Conservation (phyloP, 2,113 vertebrate species). For the Larimichthys crocea region DNA sequence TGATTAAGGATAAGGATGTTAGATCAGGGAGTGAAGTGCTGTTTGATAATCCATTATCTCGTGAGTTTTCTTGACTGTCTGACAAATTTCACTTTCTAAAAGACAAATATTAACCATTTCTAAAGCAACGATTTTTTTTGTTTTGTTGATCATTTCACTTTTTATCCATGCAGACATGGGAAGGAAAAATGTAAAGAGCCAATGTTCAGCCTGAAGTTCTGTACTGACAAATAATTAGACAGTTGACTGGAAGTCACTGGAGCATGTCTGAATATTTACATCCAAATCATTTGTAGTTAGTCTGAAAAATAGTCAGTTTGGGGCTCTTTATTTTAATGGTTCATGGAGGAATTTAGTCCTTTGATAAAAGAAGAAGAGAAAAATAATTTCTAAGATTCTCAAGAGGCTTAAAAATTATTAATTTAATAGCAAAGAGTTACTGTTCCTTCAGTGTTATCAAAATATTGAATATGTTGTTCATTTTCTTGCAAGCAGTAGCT, state of each 20-base stretch:
- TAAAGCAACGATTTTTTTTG: conserved; percentile 16
- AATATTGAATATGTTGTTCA: conserved; percentile 46
- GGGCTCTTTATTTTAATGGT: conserved; percentile 49
- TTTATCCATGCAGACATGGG: conserved; percentile 21
- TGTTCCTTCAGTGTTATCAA: conserved; percentile 49
- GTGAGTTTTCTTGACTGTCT: conserved; percentile 4
- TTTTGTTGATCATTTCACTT: conserved; percentile 44
- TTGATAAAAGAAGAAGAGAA: conserved; percentile 56
- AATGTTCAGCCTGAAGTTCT: conserved; percentile 29
- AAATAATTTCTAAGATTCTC: conserved; percentile 54
- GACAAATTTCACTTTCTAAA: conserved; percentile 37
- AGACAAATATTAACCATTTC: conserved; percentile 49
- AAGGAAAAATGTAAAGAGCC: conserved; percentile 17
- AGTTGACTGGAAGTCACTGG: conserved; percentile 39
- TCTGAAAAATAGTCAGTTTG: conserved; percentile 49
- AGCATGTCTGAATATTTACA: conserved; percentile 61
- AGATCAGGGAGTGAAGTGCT: conserved; percentile 34
- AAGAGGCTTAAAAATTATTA: conserved; percentile 59
- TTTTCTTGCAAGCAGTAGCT: conserved; percentile 15
- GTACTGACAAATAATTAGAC: conserved; percentile 56
- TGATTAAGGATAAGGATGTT: conserved; percentile 63
- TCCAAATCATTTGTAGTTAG: conserved; percentile 54
- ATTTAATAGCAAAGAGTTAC: conserved; percentile 61
- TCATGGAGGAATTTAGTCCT: conserved; percentile 48
- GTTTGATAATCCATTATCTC: conserved; percentile 53